Base-by-base conservation (phyloP, 2,888 invertebrate genomes). In the Sarcophaga caerulescens region DNA sequence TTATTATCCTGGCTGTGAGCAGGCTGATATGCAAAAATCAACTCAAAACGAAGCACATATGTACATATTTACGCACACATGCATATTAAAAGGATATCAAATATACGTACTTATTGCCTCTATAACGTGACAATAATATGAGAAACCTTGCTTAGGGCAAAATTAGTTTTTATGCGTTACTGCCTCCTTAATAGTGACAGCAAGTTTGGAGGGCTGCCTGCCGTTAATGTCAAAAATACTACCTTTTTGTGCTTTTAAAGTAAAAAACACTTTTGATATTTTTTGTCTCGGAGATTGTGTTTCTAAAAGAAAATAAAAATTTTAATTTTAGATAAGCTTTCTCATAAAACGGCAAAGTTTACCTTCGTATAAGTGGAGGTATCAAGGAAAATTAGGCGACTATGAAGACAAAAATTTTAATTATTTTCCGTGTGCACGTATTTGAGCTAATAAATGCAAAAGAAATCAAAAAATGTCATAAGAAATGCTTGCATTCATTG, bases 241-340 rank as follows among this genome's bases (percentile, higher is more conserved):
- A 35, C 6, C 35, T 35, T 52, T 76, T 65, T 76, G 66, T 76
- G 5, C 4, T 2, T 44, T 60, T 3, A 65, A 63, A 35, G 35
- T 35, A 6, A 35, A 35, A 6, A 35, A 35, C 35, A 35, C 35
- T 35, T 35, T 35, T 6, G 35, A 35, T 35, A 35, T 35, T 35
- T 35, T 35, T 35, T 35, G 35, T 35, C 35, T 35, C 6, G 5
- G 6, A 35, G 35, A 35, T 35, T 35, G 35, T 35, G 35, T 35
- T 35, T 35, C 35, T 35, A 47, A 63, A 75, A 6, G 19, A 65
- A 19, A 63, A 74, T 63, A 35, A 25, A 84, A 75, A 79, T 75
- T 35, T 79, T 84, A 70, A 84, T 84, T 84, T 70, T 23, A 79
- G 79, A 70, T 84, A 79, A 79, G 62, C 70, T 60, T 70, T 70